Conservation (phyloP, 2,113 vertebrate genomes). For the Morone saxatilis region DNA sequence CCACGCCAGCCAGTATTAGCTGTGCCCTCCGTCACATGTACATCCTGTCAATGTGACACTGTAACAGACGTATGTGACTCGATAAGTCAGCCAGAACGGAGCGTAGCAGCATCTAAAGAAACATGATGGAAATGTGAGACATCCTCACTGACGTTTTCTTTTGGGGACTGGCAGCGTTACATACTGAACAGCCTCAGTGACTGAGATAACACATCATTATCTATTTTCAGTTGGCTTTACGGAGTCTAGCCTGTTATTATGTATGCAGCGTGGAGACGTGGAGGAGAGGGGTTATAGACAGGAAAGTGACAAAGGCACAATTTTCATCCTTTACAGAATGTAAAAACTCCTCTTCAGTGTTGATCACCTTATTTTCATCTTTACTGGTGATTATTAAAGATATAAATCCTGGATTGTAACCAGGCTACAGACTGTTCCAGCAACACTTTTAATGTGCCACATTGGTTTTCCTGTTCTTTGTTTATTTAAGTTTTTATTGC, state of each 20-base stretch:
- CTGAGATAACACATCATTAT: constrained; percentile 71
- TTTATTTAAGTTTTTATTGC: background rate
- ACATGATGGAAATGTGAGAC: constrained; percentile 53
- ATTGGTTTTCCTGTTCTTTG: background rate
- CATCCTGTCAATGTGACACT: constrained; percentile 54
- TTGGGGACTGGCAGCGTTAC: constrained; percentile 29
- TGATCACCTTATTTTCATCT: constrained; percentile 17
- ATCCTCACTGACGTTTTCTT: constrained; percentile 39
- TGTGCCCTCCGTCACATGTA: constrained; percentile 49
- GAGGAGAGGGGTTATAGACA: constrained; percentile 24
- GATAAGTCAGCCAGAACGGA: constrained; percentile 32
- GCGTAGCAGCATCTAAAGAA: constrained; percentile 18
- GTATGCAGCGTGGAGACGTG: constrained; percentile 40
- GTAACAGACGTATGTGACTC: constrained; percentile 31
- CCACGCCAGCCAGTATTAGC: constrained; percentile 39
- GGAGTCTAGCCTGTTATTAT: constrained; percentile 59
- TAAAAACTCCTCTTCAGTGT: background rate
- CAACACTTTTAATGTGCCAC: background rate
- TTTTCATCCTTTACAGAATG: constrained; percentile 23
- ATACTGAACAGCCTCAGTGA: constrained; percentile 43
- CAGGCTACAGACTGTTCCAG: background rate
- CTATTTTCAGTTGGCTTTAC: constrained; percentile 68
- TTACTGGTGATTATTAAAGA: constrained; percentile 6
- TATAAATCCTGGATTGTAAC: background rate
- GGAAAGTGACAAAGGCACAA: constrained; percentile 37